These are phyloP conservation scores for Zapus hudsonius DNA, from an alignment of 2,113 vertebrate species.

Conservation along the genomic window DNA sequence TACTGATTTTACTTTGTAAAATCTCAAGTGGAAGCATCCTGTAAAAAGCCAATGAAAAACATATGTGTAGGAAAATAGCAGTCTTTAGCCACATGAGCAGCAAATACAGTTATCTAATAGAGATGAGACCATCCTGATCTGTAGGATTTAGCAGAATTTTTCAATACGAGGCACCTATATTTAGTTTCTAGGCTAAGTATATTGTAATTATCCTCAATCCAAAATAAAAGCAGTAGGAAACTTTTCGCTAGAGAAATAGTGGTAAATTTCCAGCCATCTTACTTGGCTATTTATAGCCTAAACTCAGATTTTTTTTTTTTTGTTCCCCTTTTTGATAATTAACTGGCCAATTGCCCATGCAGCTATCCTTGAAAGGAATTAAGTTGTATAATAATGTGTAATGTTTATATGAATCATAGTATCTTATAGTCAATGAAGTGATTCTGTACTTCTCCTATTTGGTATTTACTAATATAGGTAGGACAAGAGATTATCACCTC, in stretches of 20 bases:
- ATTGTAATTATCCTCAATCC: conserved; percentile 61
- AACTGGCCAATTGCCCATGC: conserved; percentile 19
- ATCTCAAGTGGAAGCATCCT: conserved; percentile 30
- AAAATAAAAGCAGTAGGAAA: conserved; percentile 63
- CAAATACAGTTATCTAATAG: neutral
- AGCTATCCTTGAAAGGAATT: conserved; percentile 26
- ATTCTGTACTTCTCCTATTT: conserved; percentile 19
- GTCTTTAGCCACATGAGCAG: conserved; percentile 43
- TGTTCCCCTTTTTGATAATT: conserved; percentile 32
- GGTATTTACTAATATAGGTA: neutral
- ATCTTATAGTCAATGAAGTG: conserved; percentile 24
- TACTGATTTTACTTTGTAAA: conserved; percentile 54
- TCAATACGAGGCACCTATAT: conserved; percentile 40
- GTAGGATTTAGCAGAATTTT: conserved; percentile 48
- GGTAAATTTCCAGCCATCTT: conserved; percentile 56
- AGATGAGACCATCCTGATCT: neutral
- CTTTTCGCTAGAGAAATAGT: conserved; percentile 50
- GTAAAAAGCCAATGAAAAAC: conserved; percentile 37
- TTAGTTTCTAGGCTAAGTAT: conserved; percentile 64
- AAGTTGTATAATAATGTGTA: conserved; percentile 10
- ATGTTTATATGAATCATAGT: conserved; percentile 18
- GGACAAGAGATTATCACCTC: neutral
- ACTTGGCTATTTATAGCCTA: conserved; percentile 51
- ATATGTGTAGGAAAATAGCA: conserved; percentile 37
- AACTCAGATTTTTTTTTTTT: conserved; percentile 42